Evolutionary conservation across 2,797 vertebrate genomes (phyloP).

Genomic region (Pteropus rufus): DNA sequence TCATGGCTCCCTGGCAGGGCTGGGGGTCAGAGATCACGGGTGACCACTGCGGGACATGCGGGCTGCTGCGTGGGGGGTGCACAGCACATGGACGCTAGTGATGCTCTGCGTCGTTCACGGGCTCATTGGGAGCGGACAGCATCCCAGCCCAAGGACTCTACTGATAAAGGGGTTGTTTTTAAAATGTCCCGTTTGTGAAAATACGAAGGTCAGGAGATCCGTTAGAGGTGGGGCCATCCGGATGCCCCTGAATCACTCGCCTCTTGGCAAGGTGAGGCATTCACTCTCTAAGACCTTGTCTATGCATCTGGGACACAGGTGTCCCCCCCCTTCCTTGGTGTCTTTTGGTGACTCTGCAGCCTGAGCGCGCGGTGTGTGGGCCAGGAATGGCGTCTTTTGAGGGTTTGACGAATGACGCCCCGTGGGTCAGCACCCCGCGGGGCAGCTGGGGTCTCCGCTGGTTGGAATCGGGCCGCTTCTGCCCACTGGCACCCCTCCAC

Average conservation of each 20-base stretch:
- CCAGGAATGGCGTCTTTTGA: not conserved
- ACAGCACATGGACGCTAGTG: fast-evolving
- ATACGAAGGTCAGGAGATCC: not conserved
- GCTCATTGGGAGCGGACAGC: not conserved
- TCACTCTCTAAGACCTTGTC: not conserved
- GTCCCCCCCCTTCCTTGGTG: fast-evolving
- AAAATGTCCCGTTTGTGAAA: not conserved
- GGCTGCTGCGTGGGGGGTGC: fast-evolving
- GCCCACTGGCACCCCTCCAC: not conserved
- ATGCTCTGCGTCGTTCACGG: not conserved
- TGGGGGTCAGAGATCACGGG: fast-evolving
- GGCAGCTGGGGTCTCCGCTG: not conserved
- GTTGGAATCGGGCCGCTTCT: not conserved
- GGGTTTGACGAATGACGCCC: not conserved
- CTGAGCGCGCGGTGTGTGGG: not conserved
- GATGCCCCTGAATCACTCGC: not conserved
- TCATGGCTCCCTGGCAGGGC: fast-evolving
- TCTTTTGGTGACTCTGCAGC: not conserved
- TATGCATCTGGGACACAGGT: not conserved
- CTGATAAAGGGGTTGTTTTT: not conserved
- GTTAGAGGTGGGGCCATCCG: too few relatives aligned
- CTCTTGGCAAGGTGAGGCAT: not conserved
- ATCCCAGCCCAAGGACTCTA: not conserved
- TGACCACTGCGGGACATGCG: fast-evolving
- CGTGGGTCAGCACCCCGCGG: not conserved